Conservation (phyloP, 2,797 vertebrate species). For the Mus spretus region DNA sequence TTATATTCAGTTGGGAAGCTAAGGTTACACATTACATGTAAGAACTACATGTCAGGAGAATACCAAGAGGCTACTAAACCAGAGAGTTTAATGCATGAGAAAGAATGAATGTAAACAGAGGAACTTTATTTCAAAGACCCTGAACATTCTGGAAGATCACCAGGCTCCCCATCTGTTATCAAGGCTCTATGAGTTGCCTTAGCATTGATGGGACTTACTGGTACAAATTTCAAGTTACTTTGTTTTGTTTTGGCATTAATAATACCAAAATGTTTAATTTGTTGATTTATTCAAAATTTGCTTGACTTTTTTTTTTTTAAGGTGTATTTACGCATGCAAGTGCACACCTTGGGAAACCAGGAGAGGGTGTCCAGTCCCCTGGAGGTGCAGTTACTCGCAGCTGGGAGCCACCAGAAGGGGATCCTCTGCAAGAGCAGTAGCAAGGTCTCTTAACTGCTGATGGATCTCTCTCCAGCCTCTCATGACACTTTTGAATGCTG, state of each 20-base stretch:
- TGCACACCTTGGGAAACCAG: background rate
- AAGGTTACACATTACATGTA: constrained; percentile 42
- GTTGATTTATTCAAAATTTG: constrained; percentile 4
- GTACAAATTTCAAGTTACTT: constrained; percentile 29
- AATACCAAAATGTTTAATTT: constrained; percentile 30
- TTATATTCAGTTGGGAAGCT: constrained; percentile 34
- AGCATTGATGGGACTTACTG: background rate
- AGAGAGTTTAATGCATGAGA: background rate
- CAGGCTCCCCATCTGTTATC: background rate
- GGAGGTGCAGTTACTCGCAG: background rate
- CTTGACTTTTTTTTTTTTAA: background rate
- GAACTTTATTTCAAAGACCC: constrained; percentile 23
- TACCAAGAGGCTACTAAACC: constrained; percentile 24
- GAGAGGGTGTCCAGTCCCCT: background rate
- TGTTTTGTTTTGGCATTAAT: constrained; percentile 38
- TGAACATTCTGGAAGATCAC: background rate
- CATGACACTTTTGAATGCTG: background rate
- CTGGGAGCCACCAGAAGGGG: background rate
- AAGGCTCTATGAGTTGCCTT: background rate
- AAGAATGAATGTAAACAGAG: constrained; percentile 32
- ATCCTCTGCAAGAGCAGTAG: background rate
- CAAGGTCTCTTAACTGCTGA: background rate
- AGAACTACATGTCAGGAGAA: constrained; percentile 45
- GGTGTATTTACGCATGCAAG: background rate
- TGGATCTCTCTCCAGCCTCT: background rate